These are phyloP conservation scores for Aphidius colemani DNA, from an alignment of 2,888 invertebrate species.

Conservation along the genomic window DNA sequence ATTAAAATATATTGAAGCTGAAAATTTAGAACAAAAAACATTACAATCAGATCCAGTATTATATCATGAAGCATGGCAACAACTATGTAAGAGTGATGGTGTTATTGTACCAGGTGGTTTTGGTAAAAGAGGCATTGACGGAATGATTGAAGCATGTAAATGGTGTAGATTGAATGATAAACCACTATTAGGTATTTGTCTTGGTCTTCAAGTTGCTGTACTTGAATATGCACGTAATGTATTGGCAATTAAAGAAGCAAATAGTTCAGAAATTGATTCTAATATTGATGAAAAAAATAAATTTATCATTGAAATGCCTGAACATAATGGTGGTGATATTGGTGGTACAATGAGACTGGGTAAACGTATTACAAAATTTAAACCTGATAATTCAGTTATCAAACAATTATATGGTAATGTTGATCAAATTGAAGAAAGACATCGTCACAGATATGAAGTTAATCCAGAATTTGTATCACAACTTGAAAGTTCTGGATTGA, in stretches of 20 bases:
- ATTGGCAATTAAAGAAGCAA: constrained; percentile 75
- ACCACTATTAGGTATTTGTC: constrained; percentile 94
- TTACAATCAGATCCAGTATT: constrained; percentile 76
- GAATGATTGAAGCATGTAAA: constrained; percentile 90
- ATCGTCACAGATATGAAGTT: constrained; percentile 96
- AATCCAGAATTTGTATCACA: constrained; percentile 84
- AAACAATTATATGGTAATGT: constrained; percentile 79
- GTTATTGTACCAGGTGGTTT: constrained; percentile 98
- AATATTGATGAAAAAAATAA: constrained; percentile 68
- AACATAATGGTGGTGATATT: constrained; percentile 89
- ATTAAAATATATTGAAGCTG: constrained; percentile 88
- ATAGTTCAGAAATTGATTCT: constrained; percentile 84
- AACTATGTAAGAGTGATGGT: constrained; percentile 85
- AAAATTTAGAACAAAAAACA: constrained; percentile 79
- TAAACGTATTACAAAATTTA: constrained; percentile 85
- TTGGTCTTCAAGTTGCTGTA: constrained; percentile 97
- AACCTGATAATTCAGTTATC: constrained; percentile 63
- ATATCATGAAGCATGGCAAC: constrained; percentile 93
- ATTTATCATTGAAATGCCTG: constrained; percentile 97
- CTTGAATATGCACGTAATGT: constrained; percentile 93
- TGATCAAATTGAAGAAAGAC: constrained; percentile 86
- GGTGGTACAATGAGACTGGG: constrained; percentile 99
- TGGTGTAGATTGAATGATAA: constrained; percentile 91
- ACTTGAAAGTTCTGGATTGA: constrained; percentile 81
- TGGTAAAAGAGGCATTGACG: constrained; percentile 93